Evolutionary conservation across 2,888 invertebrate species (phyloP), one percentile per base, ranked within the genome.

Genomic region (Lasioglossum zephyrum): DNA sequence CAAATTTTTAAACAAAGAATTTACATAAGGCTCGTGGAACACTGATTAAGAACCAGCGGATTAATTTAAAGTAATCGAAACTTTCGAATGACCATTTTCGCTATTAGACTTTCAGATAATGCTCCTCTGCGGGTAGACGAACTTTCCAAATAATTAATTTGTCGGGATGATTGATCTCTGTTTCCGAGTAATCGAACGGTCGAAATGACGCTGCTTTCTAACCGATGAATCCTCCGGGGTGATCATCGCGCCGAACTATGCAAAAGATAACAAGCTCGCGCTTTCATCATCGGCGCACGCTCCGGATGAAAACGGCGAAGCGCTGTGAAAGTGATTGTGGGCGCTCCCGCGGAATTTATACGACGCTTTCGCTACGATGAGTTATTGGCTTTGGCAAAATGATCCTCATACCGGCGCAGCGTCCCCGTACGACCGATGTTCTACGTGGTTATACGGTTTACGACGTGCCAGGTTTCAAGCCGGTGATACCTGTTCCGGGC

Each of bases 371-470:
- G 70, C 89, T 69, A 57, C 84, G 78, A 87, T 89, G 87, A 89
- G 60, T 87, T 89, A 89, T 89, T 87, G 85, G 89, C 85, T 87
- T 87, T 87, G 78, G 87, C 75, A 72, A 89, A 89, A 88, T 87
- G 85, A 87, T 88, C 76, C 72, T 82, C 77, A 72, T 75, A 11
- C 6, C 57, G 47, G 41, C 69, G 39, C 57, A 41, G 69, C 41
- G 70, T 69, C 70, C 60, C 49, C 79, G 70, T 57, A 57, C n/a
- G 18, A 36, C 66, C 84, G 78, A 87, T 79, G 78, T 80, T 66
- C 77, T 72, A 66, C 79, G 73, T 41, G 75, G 60, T 84, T 84
- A 69, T 72, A 70, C 78, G 77, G 39, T 89, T 88, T 89, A 89
- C 87, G 89, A 89, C 72, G 80, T 85, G 89, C 82, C 69, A 63